Evolutionary conservation across 1,140 invertebrate species (phyloP).

Genomic region (Zaprionus capensis): DNA sequence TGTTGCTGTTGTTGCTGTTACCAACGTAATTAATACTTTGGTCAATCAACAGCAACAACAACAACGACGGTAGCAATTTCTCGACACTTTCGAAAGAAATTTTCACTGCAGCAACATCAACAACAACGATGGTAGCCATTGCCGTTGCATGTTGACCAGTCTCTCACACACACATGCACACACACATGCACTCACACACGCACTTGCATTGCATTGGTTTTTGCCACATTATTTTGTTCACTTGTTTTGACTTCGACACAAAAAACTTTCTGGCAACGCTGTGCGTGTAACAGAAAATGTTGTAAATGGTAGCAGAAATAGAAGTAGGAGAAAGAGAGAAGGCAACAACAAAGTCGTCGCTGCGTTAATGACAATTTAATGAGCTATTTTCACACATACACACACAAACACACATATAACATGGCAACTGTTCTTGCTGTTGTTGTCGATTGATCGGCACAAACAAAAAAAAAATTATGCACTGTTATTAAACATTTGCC

Average conservation of each 20-base stretch:
- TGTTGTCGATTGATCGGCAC: constrained; percentile 35
- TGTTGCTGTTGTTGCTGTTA: constrained; percentile 33
- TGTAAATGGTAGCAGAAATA: constrained; percentile 2
- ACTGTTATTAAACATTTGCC: constrained; percentile 35
- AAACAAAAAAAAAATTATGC: not conserved
- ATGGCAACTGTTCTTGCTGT: not conserved
- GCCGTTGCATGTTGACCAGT: constrained; percentile 63
- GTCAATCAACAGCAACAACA: constrained; percentile 20
- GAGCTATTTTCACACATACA: constrained; percentile 44
- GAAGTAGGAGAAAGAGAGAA: constrained; percentile 10
- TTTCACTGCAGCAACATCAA: constrained; percentile 31
- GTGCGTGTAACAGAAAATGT: constrained; percentile 17
- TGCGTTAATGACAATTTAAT: constrained; percentile 61
- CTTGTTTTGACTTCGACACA: constrained; percentile 39
- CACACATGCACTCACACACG: constrained; percentile 2
- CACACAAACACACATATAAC: constrained; percentile 8
- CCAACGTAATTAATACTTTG: constrained; percentile 47
- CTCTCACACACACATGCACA: constrained; percentile 29
- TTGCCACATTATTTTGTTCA: constrained; percentile 48
- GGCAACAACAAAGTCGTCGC: not conserved
- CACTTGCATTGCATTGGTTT: constrained; percentile 40
- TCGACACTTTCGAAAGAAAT: constrained; percentile 53
- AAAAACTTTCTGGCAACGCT: constrained; percentile 64
- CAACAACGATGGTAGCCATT: constrained; percentile 49
- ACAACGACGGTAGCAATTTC: constrained; percentile 48